Conservation (phyloP, 2,888 invertebrate genomes). For the Masnerella sp. region DNA sequence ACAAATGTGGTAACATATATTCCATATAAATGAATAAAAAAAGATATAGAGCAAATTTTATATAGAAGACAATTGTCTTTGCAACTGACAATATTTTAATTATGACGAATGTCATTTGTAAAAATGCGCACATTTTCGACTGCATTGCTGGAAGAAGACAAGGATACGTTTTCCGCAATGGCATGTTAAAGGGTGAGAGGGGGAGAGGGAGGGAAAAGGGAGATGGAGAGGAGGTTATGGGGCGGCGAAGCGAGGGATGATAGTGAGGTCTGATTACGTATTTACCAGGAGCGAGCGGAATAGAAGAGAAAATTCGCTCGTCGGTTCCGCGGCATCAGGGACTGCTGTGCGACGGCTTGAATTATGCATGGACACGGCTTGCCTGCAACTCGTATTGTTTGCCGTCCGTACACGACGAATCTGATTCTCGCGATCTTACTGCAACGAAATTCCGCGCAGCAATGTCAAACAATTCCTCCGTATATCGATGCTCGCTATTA, state of each 20-base stretch:
- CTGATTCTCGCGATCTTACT: conserved; percentile 71
- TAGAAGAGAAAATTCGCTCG: conserved; percentile 75
- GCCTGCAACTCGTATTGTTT: conserved; percentile 77
- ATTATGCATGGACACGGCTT: conserved; percentile 77
- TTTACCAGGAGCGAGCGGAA: conserved; percentile 74
- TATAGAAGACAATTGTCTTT: conserved; percentile 47
- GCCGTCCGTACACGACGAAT: conserved; percentile 71
- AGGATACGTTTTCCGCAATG: conserved; percentile 32
- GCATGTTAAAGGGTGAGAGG: too few relatives aligned
- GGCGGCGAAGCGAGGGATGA: conserved; percentile 62
- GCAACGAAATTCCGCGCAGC: conserved; percentile 52
- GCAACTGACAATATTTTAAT: conserved; percentile 32
- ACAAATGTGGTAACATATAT: too few relatives aligned
- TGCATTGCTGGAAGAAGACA: conserved; percentile 50
- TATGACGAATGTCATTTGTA: conserved; percentile 51
- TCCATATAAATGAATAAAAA: too few relatives aligned
- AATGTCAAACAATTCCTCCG: conserved; percentile 58
- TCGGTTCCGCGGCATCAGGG: conserved; percentile 72
- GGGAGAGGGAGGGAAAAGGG: conserved; percentile 29
- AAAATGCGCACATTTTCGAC: conserved; percentile 44
- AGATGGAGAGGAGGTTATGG: conserved; percentile 4
- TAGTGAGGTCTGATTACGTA: conserved; percentile 77
- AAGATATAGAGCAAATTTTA: too few relatives aligned
- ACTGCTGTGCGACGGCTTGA: conserved; percentile 75
- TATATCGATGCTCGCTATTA: conserved; percentile 55